Evolutionary conservation across 2,113 vertebrate genomes (phyloP).

Genomic region (Cheirogaleus medius): DNA sequence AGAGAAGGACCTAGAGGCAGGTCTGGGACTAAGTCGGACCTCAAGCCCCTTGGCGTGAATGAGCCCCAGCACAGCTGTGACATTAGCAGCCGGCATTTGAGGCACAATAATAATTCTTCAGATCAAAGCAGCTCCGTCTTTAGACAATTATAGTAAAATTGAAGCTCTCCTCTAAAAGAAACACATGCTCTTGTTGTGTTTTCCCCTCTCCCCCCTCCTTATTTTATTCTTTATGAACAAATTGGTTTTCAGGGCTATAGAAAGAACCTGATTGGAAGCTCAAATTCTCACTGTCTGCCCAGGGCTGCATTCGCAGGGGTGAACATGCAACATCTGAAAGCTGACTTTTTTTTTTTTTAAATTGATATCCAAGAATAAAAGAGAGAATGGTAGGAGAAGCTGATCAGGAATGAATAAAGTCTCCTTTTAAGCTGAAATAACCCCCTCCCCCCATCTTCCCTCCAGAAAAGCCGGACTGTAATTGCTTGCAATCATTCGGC

Average conservation of each 20-base stretch:
- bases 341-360: constrained; percentile 84
- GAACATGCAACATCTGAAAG: constrained; percentile 87
- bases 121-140: constrained; percentile 88
- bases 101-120: constrained; percentile 84
- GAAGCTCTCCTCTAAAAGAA: constrained; percentile 86
- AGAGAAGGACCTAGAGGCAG: neutral
- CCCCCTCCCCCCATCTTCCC: constrained; percentile 84
- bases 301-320: constrained; percentile 87
- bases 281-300: constrained; percentile 86
- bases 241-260: constrained; percentile 88
- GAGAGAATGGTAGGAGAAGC: constrained; percentile 88
- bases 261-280: constrained; percentile 86
- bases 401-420: constrained; percentile 92
- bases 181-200: constrained; percentile 83
- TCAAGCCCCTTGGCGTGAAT: constrained; percentile 38
- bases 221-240: constrained; percentile 87
- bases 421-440: constrained; percentile 89
- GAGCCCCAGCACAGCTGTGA: constrained; percentile 80
- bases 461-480: constrained; percentile 90
- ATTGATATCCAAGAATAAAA: constrained; percentile 90
- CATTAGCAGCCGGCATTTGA: constrained; percentile 77
- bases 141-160: constrained; percentile 89
- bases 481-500: constrained; percentile 91
- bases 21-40: constrained; percentile 39
- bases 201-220: constrained; percentile 78